These are phyloP conservation scores for Acanthacorydalis orientalis DNA, from an alignment of 2,888 invertebrate species.

Conservation along the genomic window DNA sequence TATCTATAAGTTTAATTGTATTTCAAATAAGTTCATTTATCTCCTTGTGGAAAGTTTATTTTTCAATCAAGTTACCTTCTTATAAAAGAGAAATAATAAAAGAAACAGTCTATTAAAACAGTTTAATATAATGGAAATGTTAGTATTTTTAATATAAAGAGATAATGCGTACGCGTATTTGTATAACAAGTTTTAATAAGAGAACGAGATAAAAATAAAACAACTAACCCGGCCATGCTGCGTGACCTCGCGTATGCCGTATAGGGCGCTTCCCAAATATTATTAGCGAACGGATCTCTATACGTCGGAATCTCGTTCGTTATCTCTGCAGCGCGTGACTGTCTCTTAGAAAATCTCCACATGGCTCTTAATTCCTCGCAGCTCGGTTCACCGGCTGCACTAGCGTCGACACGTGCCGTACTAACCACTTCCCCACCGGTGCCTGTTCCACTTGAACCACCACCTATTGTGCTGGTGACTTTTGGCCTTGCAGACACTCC, in stretches of 20 bases:
- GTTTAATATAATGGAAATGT: too few species aligned
- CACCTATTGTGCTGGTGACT: not conserved
- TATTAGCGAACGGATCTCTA: constrained; percentile 65
- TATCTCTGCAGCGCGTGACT: constrained; percentile 71
- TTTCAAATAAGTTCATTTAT: too few species aligned
- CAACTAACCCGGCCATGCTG: constrained; percentile 37
- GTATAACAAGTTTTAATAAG: not conserved
- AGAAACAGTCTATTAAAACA: too few species aligned
- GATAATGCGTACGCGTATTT: not conserved
- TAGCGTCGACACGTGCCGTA: constrained; percentile 19
- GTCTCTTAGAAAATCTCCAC: constrained; percentile 84
- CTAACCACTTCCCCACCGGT: constrained; percentile 17
- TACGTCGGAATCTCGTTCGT: constrained; percentile 75
- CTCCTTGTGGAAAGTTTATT: too few species aligned
- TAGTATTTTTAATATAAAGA: too few species aligned
- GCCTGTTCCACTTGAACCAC: not conserved
- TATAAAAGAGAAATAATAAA: too few species aligned
- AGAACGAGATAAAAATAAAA: constrained; percentile 1
- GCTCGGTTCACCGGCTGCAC: constrained; percentile 50
- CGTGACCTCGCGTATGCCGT: constrained; percentile 31
- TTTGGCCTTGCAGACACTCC: not conserved
- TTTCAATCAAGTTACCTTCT: too few species aligned
- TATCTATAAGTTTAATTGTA: too few species aligned
- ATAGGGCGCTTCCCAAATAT: constrained; percentile 59
- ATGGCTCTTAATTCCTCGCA: constrained; percentile 79